phyloP scores from a whole-genome alignment of 2,888 invertebrate species.

The Drosophila ustulata region DNA sequence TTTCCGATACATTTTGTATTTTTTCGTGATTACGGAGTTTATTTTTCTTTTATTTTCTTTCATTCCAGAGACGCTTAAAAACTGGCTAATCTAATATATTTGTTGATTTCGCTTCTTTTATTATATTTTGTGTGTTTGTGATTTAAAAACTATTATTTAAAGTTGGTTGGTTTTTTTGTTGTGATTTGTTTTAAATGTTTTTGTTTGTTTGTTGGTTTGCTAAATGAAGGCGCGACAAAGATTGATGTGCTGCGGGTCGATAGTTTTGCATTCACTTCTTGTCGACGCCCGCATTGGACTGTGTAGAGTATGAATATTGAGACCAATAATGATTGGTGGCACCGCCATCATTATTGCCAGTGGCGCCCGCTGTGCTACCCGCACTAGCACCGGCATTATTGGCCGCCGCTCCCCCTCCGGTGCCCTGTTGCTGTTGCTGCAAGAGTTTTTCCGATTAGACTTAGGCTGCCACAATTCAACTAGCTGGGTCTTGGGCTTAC shows the following conservation, averaged over 20 bases:
- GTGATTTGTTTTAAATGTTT: slow-evolving; percentile 18
- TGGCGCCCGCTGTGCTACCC: slow-evolving; percentile 41
- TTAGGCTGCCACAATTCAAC: not conserved
- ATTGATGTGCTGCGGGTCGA: not conserved
- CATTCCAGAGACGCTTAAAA: slow-evolving; percentile 56
- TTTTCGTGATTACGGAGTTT: slow-evolving; percentile 20
- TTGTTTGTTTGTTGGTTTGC: slow-evolving; percentile 20
- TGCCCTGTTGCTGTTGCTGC: slow-evolving; percentile 63
- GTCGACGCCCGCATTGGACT: slow-evolving; percentile 70
- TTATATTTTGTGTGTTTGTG: slow-evolving; percentile 26
- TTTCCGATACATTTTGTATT: slow-evolving; percentile 14
- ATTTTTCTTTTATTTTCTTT: slow-evolving; percentile 22
- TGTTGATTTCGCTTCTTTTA: slow-evolving; percentile 15
- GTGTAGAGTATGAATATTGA: slow-evolving; percentile 84
- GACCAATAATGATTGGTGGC: slow-evolving; percentile 84
- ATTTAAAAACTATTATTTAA: slow-evolving; percentile 66
- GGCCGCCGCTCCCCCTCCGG: slow-evolving; percentile 54
- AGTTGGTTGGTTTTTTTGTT: slow-evolving; percentile 44
- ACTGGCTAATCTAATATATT: slow-evolving; percentile 64
- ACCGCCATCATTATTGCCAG: slow-evolving; percentile 66
- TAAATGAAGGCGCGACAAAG: slow-evolving; percentile 33
- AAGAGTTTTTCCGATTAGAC: not conserved
- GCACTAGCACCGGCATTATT: slow-evolving; percentile 53
- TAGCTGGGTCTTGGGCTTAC: slow-evolving; percentile 56
- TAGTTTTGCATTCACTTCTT: slow-evolving; percentile 56